Percentiles rank a stretch among this genome's conserved stretches.
phyloP scores from a whole-genome alignment of 1,140 invertebrate species.

The Pomacea maculata region DNA sequence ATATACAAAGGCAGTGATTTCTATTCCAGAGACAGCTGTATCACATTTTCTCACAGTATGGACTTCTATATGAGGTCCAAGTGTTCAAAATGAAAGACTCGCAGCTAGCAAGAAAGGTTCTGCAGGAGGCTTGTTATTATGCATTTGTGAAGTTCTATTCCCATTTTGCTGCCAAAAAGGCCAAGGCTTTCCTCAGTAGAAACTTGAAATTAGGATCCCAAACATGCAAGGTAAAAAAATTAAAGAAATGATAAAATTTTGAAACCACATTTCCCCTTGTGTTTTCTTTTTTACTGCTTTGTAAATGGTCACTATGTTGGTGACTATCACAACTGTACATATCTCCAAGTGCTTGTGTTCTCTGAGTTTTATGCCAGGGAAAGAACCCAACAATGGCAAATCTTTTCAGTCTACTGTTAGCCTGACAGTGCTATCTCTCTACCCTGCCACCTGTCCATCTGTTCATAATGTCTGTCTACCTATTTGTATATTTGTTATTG shows the following conservation, averaged over 20 bases:
- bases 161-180: slow-evolving; percentile 33
- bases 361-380: too few species aligned
- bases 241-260: too few species aligned
- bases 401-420: too few species aligned
- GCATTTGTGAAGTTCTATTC: slow-evolving; percentile 59
- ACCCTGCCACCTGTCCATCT: neutral
- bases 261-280: too few species aligned
- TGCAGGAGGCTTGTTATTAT: slow-evolving; percentile 37
- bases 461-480: neutral
- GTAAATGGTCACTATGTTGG: too few species aligned
- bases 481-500: neutral
- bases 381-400: too few species aligned
- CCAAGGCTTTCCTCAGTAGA: slow-evolving; percentile 36
- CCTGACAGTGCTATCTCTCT: too few species aligned
- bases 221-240: slow-evolving; percentile 42
- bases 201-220: slow-evolving; percentile 32
- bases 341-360: too few species aligned
- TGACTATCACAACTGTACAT: too few species aligned
- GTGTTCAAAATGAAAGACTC: slow-evolving; percentile 26
- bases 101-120: neutral
- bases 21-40: slow-evolving; percentile 40
- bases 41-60: slow-evolving; percentile 44
- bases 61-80: slow-evolving; percentile 46
- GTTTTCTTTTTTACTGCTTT: too few species aligned
- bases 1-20: neutral